Conservation (phyloP, 2,113 vertebrate genomes). For the Narcine bancroftii region DNA sequence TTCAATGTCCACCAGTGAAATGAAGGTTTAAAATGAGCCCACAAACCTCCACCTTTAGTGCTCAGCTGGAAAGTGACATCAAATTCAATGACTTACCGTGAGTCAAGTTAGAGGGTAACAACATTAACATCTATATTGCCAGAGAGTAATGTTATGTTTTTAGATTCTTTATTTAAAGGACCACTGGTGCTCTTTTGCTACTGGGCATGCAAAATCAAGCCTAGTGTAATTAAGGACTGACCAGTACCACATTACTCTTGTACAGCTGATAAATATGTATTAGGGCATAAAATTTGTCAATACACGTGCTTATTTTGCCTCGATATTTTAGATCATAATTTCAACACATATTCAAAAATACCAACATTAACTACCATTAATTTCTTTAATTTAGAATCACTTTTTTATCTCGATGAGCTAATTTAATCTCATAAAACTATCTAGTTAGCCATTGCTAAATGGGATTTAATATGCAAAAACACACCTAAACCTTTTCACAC, state of each 20-base stretch:
- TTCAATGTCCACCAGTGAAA: slow-evolving; percentile 29
- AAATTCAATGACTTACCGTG: slow-evolving; percentile 33
- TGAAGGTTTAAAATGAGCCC: slow-evolving; percentile 37
- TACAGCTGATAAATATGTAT: slow-evolving; percentile 9
- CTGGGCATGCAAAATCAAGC: slow-evolving; percentile 11
- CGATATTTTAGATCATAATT: slow-evolving; percentile 11
- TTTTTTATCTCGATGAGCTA: slow-evolving; percentile 20
- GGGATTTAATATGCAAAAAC: slow-evolving; percentile 35
- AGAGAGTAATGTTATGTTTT: slow-evolving; percentile 30
- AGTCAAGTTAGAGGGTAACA: slow-evolving; percentile 33
- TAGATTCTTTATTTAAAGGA: slow-evolving; percentile 5
- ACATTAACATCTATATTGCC: slow-evolving; percentile 37
- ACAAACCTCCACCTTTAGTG: slow-evolving; percentile 29
- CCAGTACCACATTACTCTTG: not conserved
- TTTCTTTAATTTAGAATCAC: slow-evolving; percentile 1
- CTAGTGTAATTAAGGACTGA: slow-evolving; percentile 25
- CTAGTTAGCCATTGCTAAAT: slow-evolving; percentile 15
- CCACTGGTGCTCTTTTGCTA: not conserved
- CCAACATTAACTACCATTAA: slow-evolving; percentile 12
- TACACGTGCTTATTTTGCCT: not conserved
- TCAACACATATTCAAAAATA: not conserved
- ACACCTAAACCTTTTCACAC: slow-evolving; percentile 38
- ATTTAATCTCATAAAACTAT: slow-evolving; percentile 29
- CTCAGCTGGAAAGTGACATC: slow-evolving; percentile 34
- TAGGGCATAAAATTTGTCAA: not conserved